Evolutionary conservation across 2,113 vertebrate species (phyloP), one percentile per base, ranked within the genome.

Genomic region (Heterocephalus glaber): DNA sequence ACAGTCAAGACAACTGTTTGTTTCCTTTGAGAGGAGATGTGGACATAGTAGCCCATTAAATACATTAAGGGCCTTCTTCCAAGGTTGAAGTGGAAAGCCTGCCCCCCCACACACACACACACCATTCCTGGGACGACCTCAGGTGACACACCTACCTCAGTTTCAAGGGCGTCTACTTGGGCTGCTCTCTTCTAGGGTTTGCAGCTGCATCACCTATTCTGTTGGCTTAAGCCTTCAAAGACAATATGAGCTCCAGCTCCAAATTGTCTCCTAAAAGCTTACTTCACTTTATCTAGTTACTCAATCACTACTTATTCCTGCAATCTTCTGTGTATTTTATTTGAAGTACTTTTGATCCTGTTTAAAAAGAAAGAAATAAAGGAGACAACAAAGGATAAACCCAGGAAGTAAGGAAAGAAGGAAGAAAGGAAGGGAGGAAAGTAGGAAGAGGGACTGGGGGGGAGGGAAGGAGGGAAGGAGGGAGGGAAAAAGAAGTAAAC

Each of bases 341-440:
- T 88, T 9, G 6, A 89, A 66, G 38, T 17, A 63, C 2, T n/a
- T 84, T 76, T 93, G 35, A 63, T 82, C 9, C 76, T 80, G 87
- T 85, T 35, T 16, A 6, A 85, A 82, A 72, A 5, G 35, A 86
- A 54, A 63, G 35, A 7, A 95, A 85, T n/a, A 20, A 56, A 79
- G 17, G 26, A 6, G 1, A 38, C 0, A 63, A 20, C 70, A 74
- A 74, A 13, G 4, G 14, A 54, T 47, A 49, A 44, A 49, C 26
- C 44, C 44, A 38, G 0, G 17, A 24, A 52, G n/a, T 41, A 89
- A 74, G 2, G 56, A 12, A 61, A 38, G 17, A 10, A 72, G 63
- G 2, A 11, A 49, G 38, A 2, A 17, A 0, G 47, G 9, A 9
- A 49, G 7, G 1, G 58, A 3, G 24, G 1, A 41, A 3, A 2